phyloP scores from a whole-genome alignment of 2,797 vertebrate genomes.

The Pitangus sulphuratus region DNA sequence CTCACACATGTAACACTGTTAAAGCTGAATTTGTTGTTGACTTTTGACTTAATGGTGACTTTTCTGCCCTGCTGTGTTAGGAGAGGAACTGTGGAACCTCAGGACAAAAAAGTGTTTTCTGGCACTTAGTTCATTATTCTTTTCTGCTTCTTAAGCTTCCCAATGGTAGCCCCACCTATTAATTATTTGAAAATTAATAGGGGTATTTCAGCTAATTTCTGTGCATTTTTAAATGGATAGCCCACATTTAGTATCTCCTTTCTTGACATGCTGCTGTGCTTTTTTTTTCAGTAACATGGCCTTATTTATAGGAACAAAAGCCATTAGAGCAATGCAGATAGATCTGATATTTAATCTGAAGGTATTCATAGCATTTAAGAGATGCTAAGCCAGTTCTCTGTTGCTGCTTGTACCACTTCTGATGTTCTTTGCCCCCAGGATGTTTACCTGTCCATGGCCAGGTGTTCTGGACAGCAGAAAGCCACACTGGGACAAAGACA shows the following conservation, averaged over 20 bases:
- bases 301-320: neutral
- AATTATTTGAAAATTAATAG: neutral
- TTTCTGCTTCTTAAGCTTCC: neutral
- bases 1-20: neutral
- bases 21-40: neutral
- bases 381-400: neutral
- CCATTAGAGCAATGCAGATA: neutral
- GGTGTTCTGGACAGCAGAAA: constrained; percentile 61
- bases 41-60: neutral
- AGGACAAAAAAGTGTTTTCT: neutral
- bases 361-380: neutral
- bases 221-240: neutral
- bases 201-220: neutral
- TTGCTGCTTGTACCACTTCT: neutral
- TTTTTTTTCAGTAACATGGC: neutral
- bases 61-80: neutral
- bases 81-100: neutral
- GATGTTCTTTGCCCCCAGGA: neutral
- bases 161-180: neutral
- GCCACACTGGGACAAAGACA: constrained; percentile 42
- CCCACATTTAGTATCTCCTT: neutral
- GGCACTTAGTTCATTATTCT: neutral
- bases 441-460: constrained; percentile 61
- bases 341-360: neutral
- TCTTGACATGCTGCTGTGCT: neutral